phyloP scores from a whole-genome alignment of 2,888 invertebrate species.

The Hoplodrina blanda region DNA sequence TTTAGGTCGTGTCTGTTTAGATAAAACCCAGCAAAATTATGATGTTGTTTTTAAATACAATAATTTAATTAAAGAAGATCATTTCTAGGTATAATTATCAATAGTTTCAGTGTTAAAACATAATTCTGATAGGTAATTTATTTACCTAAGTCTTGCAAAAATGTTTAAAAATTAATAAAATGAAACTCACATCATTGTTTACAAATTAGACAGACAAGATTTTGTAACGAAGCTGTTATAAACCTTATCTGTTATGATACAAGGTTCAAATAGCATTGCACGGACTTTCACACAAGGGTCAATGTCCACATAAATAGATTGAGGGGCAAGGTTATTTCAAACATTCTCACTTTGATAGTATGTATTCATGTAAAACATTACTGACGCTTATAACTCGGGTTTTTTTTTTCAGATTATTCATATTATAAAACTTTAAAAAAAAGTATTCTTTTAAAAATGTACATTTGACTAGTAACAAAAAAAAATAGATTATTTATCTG shows the following conservation, averaged over 20 bases:
- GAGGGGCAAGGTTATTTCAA: constrained; percentile 28
- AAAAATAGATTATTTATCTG: not conserved
- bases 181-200: constrained; percentile 39
- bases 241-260: constrained; percentile 17
- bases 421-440: too few species aligned
- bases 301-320: constrained; percentile 48
- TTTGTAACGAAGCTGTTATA: constrained; percentile 17
- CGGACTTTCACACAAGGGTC: constrained; percentile 44
- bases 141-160: not conserved
- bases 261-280: constrained; percentile 15
- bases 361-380: not conserved
- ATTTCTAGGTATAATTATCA: too few species aligned
- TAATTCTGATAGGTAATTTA: not conserved
- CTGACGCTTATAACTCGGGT: not conserved
- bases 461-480: too few species aligned
- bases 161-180: not conserved
- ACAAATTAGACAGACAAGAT: constrained; percentile 34
- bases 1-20: not conserved
- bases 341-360: not conserved
- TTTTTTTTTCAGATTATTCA: too few species aligned
- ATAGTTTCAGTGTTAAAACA: not conserved
- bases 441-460: too few species aligned
- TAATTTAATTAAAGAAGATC: too few species aligned
- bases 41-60: not conserved
- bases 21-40: not conserved